A percentile compares a stretch with the other conserved stretches of the same genome.
Evolutionary conservation across 2,113 vertebrate genomes (phyloP).

Genomic region (Sceloporus undulatus): DNA sequence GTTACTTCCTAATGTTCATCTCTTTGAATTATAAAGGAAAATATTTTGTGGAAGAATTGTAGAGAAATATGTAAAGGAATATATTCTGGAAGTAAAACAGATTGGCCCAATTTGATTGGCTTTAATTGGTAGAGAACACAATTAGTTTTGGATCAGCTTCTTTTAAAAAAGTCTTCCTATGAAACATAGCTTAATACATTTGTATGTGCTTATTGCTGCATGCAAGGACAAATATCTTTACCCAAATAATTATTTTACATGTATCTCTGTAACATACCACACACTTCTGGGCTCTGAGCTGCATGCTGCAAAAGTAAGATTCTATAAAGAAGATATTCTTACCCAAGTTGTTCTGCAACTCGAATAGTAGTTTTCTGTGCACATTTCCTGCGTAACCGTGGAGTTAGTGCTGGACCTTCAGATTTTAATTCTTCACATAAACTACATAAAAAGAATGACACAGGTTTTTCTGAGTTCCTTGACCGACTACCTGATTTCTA

Average conservation of each 20-base stretch:
- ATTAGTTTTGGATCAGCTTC: background rate
- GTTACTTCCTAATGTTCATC: too few relatives aligned
- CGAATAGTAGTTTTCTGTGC: slow-evolving; percentile 76
- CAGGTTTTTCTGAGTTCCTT: slow-evolving; percentile 33
- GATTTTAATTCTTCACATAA: slow-evolving; percentile 43
- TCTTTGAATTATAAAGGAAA: too few relatives aligned
- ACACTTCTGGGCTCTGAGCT: slow-evolving; percentile 9
- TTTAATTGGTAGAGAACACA: background rate
- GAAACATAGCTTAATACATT: background rate
- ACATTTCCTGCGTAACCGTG: slow-evolving; percentile 79
- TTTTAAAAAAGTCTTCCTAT: slow-evolving; percentile 8
- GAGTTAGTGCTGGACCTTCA: slow-evolving; percentile 42
- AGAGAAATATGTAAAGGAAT: background rate
- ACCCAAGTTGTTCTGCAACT: slow-evolving; percentile 85
- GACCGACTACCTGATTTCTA: background rate
- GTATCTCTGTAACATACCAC: background rate
- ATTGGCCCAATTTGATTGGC: background rate
- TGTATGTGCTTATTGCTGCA: background rate
- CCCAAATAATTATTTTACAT: background rate
- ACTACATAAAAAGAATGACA: slow-evolving; percentile 69
- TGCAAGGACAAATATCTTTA: background rate
- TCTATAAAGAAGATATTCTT: background rate
- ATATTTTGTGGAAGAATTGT: background rate
- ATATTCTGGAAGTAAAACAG: background rate
- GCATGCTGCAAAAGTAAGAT: accelerated